These are phyloP conservation scores for Novumbra hubbsi DNA, from an alignment of 2,797 vertebrate species.

Conservation along the genomic window DNA sequence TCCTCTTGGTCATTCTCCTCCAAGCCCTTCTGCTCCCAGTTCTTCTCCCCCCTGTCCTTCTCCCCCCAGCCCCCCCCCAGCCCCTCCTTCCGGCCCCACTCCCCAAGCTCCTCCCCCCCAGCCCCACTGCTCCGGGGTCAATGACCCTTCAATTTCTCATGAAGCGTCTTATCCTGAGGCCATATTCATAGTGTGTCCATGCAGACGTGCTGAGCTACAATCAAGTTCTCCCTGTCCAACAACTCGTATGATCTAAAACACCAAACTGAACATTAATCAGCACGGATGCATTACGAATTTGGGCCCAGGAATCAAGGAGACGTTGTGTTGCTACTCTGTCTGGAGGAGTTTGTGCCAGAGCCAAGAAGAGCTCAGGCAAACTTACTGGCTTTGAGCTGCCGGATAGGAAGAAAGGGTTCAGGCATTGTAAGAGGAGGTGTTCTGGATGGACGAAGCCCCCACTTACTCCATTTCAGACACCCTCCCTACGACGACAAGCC, in stretches of 20 bases:
- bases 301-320: not conserved
- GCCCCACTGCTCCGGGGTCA: not conserved
- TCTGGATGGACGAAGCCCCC: not conserved
- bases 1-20: too few relatives aligned
- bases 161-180: not conserved
- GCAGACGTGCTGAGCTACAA: not conserved
- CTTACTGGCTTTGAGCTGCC: slow-evolving; percentile 4
- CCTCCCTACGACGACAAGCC: not conserved
- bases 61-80: too few relatives aligned
- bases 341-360: slow-evolving; percentile 10
- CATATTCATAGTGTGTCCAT: not conserved
- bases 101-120: too few relatives aligned
- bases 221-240: not conserved
- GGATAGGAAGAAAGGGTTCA: not conserved
- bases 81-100: not conserved
- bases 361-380: slow-evolving; percentile 11
- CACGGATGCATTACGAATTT: not conserved
- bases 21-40: too few relatives aligned
- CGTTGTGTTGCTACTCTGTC: slow-evolving; percentile 4
- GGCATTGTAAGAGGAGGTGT: slow-evolving; percentile 1
- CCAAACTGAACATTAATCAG: not conserved
- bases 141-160: not conserved
- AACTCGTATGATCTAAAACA: not conserved
- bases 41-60: too few relatives aligned
- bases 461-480: not conserved